Percentiles rank a stretch among this genome's conserved stretches.
phyloP scores from a whole-genome alignment of 2,797 vertebrate species.

The Hemitrygon akajei region DNA sequence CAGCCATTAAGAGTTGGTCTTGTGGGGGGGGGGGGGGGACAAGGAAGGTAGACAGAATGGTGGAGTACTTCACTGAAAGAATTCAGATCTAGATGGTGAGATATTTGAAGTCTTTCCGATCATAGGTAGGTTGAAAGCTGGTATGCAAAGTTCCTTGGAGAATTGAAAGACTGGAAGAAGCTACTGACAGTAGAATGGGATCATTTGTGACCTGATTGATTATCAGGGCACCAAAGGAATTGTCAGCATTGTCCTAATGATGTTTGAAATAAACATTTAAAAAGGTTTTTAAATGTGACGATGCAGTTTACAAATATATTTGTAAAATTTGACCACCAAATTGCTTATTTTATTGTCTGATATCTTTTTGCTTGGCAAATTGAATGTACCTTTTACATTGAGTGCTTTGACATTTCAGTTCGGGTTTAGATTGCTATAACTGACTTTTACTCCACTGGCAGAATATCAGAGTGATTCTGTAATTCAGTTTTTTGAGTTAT shows the following conservation, averaged over 20 bases:
- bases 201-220: not conserved
- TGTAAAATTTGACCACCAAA: not conserved
- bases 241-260: not conserved
- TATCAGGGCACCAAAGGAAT: not conserved
- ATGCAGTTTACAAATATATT: not conserved
- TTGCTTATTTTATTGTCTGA: not conserved
- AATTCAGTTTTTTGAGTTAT: not conserved
- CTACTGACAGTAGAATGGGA: not conserved
- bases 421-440: not conserved
- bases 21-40: not conserved
- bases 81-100: not conserved
- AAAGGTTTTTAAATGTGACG: not conserved
- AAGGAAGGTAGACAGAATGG: not conserved
- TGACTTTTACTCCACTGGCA: not conserved
- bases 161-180: not conserved
- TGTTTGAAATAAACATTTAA: not conserved
- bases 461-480: not conserved
- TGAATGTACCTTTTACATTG: not conserved
- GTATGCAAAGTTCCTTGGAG: not conserved
- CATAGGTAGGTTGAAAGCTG: not conserved
- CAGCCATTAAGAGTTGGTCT: not conserved
- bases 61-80: not conserved
- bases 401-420: not conserved
- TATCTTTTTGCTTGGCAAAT: not conserved
- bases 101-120: not conserved